phyloP scores from a whole-genome alignment of 2,113 vertebrate genomes.

The Vidua chalybeata region DNA sequence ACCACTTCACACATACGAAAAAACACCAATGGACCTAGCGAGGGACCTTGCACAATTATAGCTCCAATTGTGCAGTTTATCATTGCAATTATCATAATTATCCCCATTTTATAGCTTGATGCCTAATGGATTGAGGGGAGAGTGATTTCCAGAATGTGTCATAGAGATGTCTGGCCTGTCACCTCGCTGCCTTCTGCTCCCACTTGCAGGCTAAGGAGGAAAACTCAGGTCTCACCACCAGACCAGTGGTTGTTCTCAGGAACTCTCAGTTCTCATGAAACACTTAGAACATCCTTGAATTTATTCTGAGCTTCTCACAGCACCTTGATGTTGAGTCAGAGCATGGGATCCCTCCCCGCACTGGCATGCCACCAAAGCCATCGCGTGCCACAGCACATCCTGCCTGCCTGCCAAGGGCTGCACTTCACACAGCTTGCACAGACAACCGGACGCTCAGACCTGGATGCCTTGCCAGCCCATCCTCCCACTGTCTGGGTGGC shows the following conservation, averaged over 20 bases:
- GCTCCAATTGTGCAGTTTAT: not conserved
- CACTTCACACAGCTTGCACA: not conserved
- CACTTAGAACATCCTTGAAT: not conserved
- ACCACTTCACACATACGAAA: not conserved
- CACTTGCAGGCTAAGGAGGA: not conserved
- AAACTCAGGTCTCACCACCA: not conserved
- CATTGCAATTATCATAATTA: not conserved
- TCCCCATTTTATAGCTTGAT: not conserved
- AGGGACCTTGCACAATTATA: not conserved
- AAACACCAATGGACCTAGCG: not conserved
- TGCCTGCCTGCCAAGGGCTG: slow-evolving; percentile 9
- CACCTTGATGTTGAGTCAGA: not conserved
- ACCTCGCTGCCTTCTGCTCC: not conserved
- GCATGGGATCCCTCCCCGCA: rapidly evolving
- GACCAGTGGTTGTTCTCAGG: not conserved
- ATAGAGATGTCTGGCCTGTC: not conserved
- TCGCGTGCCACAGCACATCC: not conserved
- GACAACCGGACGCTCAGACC: not conserved
- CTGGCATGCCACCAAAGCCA: not conserved
- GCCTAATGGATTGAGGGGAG: not conserved
- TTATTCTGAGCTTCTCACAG: not conserved
- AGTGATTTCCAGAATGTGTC: not conserved
- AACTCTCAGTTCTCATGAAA: not conserved
- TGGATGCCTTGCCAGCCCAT: not conserved
- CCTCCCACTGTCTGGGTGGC: not conserved